A percentile compares a stretch with the other conserved stretches of the same genome.
Conservation (phyloP, 2,797 vertebrate genomes). For the Etheostoma nigrum region DNA sequence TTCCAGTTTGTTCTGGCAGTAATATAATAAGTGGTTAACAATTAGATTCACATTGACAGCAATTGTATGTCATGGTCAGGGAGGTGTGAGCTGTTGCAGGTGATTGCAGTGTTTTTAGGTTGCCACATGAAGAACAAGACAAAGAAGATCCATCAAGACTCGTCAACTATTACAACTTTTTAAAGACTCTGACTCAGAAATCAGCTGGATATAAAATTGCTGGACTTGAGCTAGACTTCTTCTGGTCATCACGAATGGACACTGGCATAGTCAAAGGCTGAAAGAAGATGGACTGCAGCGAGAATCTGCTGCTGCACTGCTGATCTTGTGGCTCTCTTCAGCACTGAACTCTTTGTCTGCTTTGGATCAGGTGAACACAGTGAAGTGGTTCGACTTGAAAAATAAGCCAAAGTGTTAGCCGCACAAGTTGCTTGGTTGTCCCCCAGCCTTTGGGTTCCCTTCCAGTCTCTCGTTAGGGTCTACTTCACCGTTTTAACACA, state of each 20-base stretch:
- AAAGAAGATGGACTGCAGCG: slow-evolving; percentile 70
- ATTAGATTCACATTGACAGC: slow-evolving; percentile 78
- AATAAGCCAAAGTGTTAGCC: slow-evolving; percentile 56
- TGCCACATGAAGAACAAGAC: slow-evolving; percentile 78
- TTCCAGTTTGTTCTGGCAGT: neutral
- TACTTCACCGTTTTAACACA: slow-evolving; percentile 85
- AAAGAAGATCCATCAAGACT: slow-evolving; percentile 76
- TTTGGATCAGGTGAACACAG: slow-evolving; percentile 84
- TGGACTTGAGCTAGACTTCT: slow-evolving; percentile 77
- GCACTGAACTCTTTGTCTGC: slow-evolving; percentile 76
- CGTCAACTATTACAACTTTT: slow-evolving; percentile 53
- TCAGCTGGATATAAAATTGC: slow-evolving; percentile 67
- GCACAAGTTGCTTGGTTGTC: slow-evolving; percentile 74
- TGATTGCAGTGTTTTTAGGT: slow-evolving; percentile 85
- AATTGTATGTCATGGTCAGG: slow-evolving; percentile 73
- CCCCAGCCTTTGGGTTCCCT: slow-evolving; percentile 81
- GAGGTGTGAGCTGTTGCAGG: slow-evolving; percentile 77
- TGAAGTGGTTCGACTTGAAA: slow-evolving; percentile 69
- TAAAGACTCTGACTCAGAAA: slow-evolving; percentile 72
- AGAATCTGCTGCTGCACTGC: slow-evolving; percentile 71
- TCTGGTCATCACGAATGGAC: slow-evolving; percentile 68
- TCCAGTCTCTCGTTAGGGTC: slow-evolving; percentile 88
- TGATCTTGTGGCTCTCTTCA: slow-evolving; percentile 83
- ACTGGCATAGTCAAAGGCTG: slow-evolving; percentile 63
- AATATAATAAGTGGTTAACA: slow-evolving; percentile 51